Evolutionary conservation across 1,140 invertebrate species (phyloP).

Genomic region (Pseudoatta argentina): DNA sequence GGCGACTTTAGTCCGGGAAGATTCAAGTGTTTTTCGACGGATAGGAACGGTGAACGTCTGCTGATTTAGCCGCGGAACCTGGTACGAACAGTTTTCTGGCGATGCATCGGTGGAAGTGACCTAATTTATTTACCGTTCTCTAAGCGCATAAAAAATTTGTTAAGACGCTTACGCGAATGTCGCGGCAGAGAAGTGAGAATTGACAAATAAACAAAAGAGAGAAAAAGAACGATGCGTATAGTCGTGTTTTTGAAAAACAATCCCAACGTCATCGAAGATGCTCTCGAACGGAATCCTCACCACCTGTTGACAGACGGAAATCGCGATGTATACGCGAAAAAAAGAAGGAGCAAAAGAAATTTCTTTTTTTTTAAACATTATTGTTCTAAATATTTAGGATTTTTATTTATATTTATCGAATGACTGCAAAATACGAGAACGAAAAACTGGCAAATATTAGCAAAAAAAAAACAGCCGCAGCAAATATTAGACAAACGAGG

Average conservation of each 20-base stretch:
- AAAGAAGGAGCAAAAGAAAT: background rate
- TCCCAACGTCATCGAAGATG: background rate
- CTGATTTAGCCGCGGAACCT: constrained; percentile 23
- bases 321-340: background rate
- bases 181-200: constrained; percentile 17
- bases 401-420: constrained; percentile 22
- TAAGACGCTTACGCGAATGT: constrained; percentile 27
- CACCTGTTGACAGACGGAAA: background rate
- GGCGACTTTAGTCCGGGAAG: background rate
- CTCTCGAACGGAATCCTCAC: constrained; percentile 1
- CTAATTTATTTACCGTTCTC: constrained; percentile 48
- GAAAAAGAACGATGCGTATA: constrained; percentile 8
- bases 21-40: constrained; percentile 23
- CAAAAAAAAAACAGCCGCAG: background rate
- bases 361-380: background rate
- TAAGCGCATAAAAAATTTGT: constrained; percentile 38
- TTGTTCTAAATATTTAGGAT: constrained; percentile 25
- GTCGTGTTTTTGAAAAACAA: constrained; percentile 38
- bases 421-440: background rate
- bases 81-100: constrained; percentile 20
- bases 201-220: constrained; percentile 29
- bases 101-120: constrained; percentile 34
- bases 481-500: constrained; percentile 20
- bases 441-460: constrained; percentile 13
- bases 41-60: constrained; percentile 12